A percentile compares a stretch with the other conserved stretches of the same genome.
Evolutionary conservation across 2,113 vertebrate species (phyloP).

Genomic region (Hemiscyllium ocellatum): DNA sequence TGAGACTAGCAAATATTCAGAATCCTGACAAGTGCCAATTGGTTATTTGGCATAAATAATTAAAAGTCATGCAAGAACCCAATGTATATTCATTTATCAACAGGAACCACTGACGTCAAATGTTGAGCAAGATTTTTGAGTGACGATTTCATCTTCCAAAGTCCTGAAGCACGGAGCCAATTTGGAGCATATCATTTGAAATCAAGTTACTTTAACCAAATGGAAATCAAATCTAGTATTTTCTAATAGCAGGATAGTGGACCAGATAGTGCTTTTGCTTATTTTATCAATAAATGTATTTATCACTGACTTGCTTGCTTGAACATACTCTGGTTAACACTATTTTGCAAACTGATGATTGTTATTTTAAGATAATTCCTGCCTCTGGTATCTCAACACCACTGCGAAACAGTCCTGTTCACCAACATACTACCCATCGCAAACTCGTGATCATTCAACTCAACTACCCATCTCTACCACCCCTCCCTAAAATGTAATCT

Average conservation of each 20-base stretch:
- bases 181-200: neutral
- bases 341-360: neutral
- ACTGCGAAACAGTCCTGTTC: neutral
- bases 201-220: neutral
- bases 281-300: neutral
- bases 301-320: neutral
- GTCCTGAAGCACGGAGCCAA: neutral
- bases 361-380: neutral
- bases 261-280: neutral
- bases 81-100: neutral
- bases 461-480: too few species aligned
- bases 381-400: neutral
- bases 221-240: neutral
- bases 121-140: neutral
- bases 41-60: neutral
- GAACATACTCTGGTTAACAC: neutral
- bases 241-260: neutral
- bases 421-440: neutral
- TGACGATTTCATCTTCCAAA: neutral
- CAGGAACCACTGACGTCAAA: neutral
- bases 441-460: too few species aligned
- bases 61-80: neutral
- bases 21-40: neutral
- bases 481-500: neutral
- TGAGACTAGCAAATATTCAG: neutral